Percentiles rank a stretch among this genome's conserved stretches.
Conservation (phyloP, 1,140 invertebrate genomes). For the Drosophila eugracilis region DNA sequence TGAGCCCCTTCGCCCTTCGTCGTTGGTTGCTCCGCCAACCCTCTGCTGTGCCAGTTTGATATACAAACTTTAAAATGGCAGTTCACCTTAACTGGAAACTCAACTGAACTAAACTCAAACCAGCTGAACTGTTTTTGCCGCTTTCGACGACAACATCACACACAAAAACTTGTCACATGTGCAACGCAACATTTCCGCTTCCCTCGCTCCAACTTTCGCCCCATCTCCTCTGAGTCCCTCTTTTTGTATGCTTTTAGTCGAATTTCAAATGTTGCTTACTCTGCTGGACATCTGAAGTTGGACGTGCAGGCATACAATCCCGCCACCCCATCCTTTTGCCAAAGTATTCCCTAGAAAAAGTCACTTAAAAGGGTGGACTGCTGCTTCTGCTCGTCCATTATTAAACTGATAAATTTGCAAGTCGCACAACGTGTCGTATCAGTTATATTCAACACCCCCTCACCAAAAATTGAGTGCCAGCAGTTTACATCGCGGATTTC, state of each 20-base stretch:
- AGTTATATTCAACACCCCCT: conserved; percentile 35
- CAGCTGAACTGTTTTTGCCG: conserved; percentile 62
- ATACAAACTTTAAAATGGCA: conserved; percentile 79
- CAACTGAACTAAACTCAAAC: conserved; percentile 58
- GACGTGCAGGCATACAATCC: conserved; percentile 40
- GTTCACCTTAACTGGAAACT: conserved; percentile 75
- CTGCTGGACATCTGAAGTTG: conserved; percentile 67
- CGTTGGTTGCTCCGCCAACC: conserved; percentile 2
- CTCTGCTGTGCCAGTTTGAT: conserved; percentile 61
- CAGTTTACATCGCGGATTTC: conserved; percentile 47
- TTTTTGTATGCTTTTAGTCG: conserved; percentile 72
- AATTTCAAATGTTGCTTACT: conserved; percentile 82
- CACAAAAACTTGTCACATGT: conserved; percentile 77
- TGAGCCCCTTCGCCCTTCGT: background rate
- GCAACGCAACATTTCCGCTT: conserved; percentile 74
- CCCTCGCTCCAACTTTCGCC: conserved; percentile 6
- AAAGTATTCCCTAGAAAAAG: conserved; percentile 10
- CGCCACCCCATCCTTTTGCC: too few species aligned
- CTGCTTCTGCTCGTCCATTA: conserved; percentile 53
- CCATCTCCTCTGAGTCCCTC: conserved; percentile 9
- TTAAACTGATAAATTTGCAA: conserved; percentile 76
- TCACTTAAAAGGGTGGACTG: conserved; percentile 35
- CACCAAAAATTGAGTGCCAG: conserved; percentile 23
- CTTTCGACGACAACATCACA: conserved; percentile 49
- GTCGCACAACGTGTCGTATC: conserved; percentile 50